Base-by-base conservation (phyloP, 2,113 vertebrate genomes). In the Xiphophorus couchianus region DNA sequence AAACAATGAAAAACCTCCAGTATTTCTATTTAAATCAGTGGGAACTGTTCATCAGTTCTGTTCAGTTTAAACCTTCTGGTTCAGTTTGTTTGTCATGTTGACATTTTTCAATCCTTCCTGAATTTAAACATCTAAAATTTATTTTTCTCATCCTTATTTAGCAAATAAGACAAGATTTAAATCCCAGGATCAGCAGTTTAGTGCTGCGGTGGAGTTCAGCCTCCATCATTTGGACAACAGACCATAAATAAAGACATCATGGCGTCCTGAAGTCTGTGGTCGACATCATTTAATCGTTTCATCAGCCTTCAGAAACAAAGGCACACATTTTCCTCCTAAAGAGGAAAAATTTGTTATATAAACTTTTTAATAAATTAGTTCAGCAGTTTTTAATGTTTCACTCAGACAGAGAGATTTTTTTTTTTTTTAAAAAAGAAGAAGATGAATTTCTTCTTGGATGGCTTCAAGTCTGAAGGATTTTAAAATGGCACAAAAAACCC, bases 351-450 rank as follows among this genome's bases (percentile, higher is more conserved):
- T 70, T 37, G 2, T 17, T 14, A 44, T 72, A 71, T 35, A 72
- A 74, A 79, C n/a, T 1, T 83, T 29, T 61, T 62, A 90, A 90
- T 83, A 84, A 84, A 76, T 84, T 58, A 73, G 3, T 58, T 5
- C 12, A 1, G 25, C 5, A 33, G 64, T 68, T 2, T 29, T n/a
- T 71, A 37, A 66, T 25, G 31, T 35, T 37, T 35, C 3, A 66
- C 4, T 37, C 33, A 66, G 25, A 44, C 35, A 63, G 28, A 62
- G 27, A 17, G 27, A 13, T n/a, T n/a, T n/a, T 5, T 22, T 35
- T 33, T 28, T 63, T 22, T 14, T 29, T 8, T 10, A 12, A 3
- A 13, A 37, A 3, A 33, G n/a, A 37, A 33, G 29, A 37, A 71
- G 1, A 48, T 8, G 54, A 62, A 65, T 61, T 48, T 75, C 44